phyloP scores from a whole-genome alignment of 2,797 vertebrate species.

The Alauda arvensis region DNA sequence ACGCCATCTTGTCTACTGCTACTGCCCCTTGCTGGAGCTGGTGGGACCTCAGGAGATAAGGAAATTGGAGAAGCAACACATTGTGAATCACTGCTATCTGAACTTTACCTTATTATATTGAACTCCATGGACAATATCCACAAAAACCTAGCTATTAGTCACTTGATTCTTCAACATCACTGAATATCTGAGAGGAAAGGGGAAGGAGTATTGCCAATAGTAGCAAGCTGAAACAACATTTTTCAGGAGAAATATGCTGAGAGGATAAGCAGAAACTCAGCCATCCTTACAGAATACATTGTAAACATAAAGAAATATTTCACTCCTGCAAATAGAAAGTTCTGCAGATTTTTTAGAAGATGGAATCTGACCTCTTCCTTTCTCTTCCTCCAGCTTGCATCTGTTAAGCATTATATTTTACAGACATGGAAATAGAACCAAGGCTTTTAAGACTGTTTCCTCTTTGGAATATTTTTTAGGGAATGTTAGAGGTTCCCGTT shows the following conservation, averaged over 20 bases:
- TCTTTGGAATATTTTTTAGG: neutral
- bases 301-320: neutral
- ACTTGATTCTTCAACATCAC: neutral
- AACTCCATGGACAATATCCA: neutral
- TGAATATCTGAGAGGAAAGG: neutral
- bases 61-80: neutral
- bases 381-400: neutral
- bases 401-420: neutral
- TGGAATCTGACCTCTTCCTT: neutral
- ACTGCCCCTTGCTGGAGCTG: neutral
- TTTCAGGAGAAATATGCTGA: neutral
- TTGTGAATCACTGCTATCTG: neutral
- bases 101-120: neutral
- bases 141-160: neutral
- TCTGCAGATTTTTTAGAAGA: neutral
- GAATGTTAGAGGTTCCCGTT: neutral
- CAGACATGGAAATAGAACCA: neutral
- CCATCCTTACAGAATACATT: neutral
- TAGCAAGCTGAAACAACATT: conserved; percentile 13
- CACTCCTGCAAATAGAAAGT: neutral
- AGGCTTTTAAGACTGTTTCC: neutral
- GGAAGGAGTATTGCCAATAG: neutral
- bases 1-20: neutral
- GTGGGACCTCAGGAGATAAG: neutral
- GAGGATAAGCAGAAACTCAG: neutral